Evolutionary conservation across 2,888 invertebrate species (phyloP), one percentile per base, ranked within the genome.

Genomic region (Hofmannophila pseudospretella): DNA sequence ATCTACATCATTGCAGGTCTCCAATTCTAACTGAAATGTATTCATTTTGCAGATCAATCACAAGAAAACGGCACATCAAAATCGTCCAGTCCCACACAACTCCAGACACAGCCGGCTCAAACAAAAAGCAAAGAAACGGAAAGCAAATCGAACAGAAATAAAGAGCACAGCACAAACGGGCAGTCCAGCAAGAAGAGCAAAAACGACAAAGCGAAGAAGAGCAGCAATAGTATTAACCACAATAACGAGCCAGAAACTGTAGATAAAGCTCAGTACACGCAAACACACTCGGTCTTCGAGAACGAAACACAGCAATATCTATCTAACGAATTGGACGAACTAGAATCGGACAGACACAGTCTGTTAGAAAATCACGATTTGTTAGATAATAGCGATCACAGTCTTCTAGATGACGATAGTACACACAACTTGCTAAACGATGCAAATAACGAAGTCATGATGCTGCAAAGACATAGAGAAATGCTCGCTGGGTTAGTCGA

Each of bases 41-140:
- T n/a, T n/a, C n/a, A n/a, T n/a, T n/a, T 70, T 70, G 11, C 74
- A 86, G 84, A 66, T 62, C 81, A 82, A 66, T 78, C 78, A 85
- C 84, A 86, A 79, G 84, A 85, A 78, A 85, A 84, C 63, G 78
- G 80, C 68, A 80, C 79, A 65, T 80, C 86, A 78, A 82, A 81
- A 75, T 78, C 80, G 39, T 82, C 77, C 71, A 86, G 84, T 74
- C 81, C 82, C 55, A 79, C 76, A 55, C 74, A 71, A 65, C 49
- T 62, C 46, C 53, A 59, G 61, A 36, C 41, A 47, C 59, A 63
- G 54, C 76, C 86, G 77, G 66, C 88, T 77, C 74, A 88, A 88
- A 73, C 67, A 47, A 80, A 67, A 68, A 73, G 74, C 65, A 88
- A 87, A 74, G 88, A 77, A 53, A 85, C 86, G 64, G 80, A 63